A percentile compares a stretch with the other conserved stretches of the same genome.
Evolutionary conservation across 2,888 invertebrate species (phyloP).

Genomic region (Oconnorella tubifera): DNA sequence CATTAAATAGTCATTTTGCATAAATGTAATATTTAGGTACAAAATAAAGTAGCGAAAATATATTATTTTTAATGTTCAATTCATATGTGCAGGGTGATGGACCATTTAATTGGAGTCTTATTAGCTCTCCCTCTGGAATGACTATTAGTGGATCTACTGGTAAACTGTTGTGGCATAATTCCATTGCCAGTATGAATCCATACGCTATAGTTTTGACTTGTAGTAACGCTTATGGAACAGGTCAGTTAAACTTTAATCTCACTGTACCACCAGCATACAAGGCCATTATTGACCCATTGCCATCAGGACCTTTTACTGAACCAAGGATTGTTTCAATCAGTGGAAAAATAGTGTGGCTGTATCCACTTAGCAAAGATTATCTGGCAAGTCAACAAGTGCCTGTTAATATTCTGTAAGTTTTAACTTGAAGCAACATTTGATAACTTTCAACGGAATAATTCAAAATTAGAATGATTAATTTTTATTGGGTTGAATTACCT

Average conservation of each 20-base stretch:
- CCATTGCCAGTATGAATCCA: conserved; percentile 8
- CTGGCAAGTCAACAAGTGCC: conserved; percentile 12
- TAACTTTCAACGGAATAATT: too few relatives aligned
- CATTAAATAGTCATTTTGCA: too few relatives aligned
- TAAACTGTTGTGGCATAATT: conserved; percentile 7
- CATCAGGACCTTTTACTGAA: conserved; percentile 12
- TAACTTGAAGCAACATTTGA: too few relatives aligned
- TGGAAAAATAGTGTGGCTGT: conserved; percentile 18
- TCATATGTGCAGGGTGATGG: conserved; percentile 19
- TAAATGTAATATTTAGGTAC: too few relatives aligned
- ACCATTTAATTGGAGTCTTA: conserved; percentile 15
- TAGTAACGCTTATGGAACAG: conserved; percentile 12
- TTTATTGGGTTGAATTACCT: too few relatives aligned
- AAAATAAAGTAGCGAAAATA: too few relatives aligned
- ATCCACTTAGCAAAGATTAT: neutral
- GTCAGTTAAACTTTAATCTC: conserved; percentile 7
- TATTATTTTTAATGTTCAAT: too few relatives aligned
- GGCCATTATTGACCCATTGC: conserved; percentile 12
- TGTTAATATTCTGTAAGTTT: conserved; percentile 19
- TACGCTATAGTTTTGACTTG: conserved; percentile 7
- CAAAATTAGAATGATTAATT: too few relatives aligned
- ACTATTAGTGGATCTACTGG: conserved; percentile 9
- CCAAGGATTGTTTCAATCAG: conserved; percentile 14
- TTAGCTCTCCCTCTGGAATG: conserved; percentile 14
- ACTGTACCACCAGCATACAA: conserved; percentile 18